Conservation (phyloP, 2,888 invertebrate genomes). For the Pandemis heparana region DNA sequence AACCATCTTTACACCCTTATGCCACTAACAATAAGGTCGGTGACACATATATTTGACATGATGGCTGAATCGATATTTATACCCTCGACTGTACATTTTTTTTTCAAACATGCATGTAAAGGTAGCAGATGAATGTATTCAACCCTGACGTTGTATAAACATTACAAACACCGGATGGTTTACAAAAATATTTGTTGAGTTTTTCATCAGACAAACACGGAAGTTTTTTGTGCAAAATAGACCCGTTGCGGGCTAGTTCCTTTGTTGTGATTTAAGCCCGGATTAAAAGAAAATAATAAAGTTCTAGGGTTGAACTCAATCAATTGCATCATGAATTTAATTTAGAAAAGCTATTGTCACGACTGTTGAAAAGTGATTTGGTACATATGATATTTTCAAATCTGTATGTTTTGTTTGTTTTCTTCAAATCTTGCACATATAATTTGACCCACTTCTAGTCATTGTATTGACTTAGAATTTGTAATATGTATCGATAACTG, state of each 20-base stretch:
- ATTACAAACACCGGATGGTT: conserved; percentile 82
- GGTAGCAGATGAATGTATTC: conserved; percentile 71
- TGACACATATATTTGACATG: too few relatives aligned
- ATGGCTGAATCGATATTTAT: too few relatives aligned
- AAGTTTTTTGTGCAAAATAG: conserved; percentile 70
- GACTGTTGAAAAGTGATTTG: background rate
- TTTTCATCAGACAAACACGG: conserved; percentile 70
- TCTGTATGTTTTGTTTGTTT: too few relatives aligned
- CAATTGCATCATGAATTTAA: conserved; percentile 45
- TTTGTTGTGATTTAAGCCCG: conserved; percentile 79
- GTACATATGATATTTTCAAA: background rate
- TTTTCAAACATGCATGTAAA: too few relatives aligned
- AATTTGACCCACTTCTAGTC: too few relatives aligned
- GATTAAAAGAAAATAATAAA: conserved; percentile 80
- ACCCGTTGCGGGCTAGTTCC: conserved; percentile 60
- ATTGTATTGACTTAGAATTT: too few relatives aligned
- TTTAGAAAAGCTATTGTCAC: conserved; percentile 20
- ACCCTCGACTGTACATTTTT: too few relatives aligned
- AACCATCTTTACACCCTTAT: too few relatives aligned
- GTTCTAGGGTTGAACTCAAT: conserved; percentile 59
- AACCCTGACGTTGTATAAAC: conserved; percentile 65
- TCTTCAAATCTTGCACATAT: too few relatives aligned
- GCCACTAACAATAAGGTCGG: too few relatives aligned
- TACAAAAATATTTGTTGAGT: conserved; percentile 84
- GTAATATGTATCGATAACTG: too few relatives aligned